Base-by-base conservation (phyloP, 2,888 invertebrate species). In the Mythimna vitellina region DNA sequence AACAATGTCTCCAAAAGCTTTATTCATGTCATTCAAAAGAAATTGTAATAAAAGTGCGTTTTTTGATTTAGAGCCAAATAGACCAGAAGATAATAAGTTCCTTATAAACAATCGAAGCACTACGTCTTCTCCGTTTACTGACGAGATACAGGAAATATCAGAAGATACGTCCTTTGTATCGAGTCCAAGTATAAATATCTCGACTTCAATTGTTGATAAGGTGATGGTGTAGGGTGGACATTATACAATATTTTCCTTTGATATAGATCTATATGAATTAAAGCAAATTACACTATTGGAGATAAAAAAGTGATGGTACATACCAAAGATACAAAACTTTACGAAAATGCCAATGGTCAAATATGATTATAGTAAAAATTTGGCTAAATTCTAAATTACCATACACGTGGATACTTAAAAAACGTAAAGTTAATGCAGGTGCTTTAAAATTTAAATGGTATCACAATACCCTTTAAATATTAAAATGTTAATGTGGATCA, bases 371-470 rank as follows among this genome's bases (percentile, higher is more conserved):
- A 54, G 54, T 25, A 25, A 54, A 54, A 54, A 54, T 54, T 54
- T 54, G 54, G 54, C 54, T 54, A 25, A 54, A 54, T 54, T 54
- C 54, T 22, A 54, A 54, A 54, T 54, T 54, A 54, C 22, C 8
- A 22, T 54, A 3, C 12, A 25, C 54, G 22, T 54, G 35, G 35
- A 35, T 8, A 1, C 54, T 54, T 20, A 54, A 54, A 12, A 53
- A 54, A 54, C 1, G 22, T 22, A 54, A 54, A 22, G 25, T 54
- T 54, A 54, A 22, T 54, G 22, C 25, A 1, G 12, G 10, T 22
- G 12, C 25, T 54, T 54, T 54, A 25, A 54, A 54, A 54, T 22
- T 54, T 54, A 54, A 54, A 54, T 25, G 53, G 1, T 7, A 8
- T 53, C 25, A 25, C 12, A 54, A n/a, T n/a, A n/a, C n/a, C n/a